phyloP scores from a whole-genome alignment of 2,113 vertebrate genomes.

The Edolisoma coerulescens region DNA sequence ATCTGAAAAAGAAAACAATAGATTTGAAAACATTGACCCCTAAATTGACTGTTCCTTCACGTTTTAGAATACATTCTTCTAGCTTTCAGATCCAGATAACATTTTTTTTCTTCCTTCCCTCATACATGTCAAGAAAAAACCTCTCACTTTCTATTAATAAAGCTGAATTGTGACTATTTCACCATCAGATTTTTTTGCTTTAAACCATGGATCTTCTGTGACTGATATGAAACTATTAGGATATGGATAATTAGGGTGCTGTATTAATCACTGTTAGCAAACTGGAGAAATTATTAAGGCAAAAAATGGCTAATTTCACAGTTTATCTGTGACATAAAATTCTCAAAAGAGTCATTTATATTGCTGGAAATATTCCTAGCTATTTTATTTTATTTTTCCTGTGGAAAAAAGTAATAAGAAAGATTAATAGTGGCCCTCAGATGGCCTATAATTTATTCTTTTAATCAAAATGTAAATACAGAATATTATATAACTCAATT shows the following conservation, averaged over 20 bases:
- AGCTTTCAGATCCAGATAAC: background rate
- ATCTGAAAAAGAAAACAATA: background rate
- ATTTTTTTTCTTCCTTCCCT: background rate
- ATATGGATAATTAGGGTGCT: background rate
- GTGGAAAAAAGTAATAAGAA: conserved; percentile 5
- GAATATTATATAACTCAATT: background rate
- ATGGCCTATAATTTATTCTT: conserved; percentile 2
- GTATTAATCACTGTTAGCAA: conserved; percentile 13
- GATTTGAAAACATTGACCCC: background rate
- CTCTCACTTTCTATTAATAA: background rate
- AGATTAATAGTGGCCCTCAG: background rate
- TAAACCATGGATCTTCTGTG: background rate
- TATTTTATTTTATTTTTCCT: background rate
- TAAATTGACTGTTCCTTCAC: background rate
- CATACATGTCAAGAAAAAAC: background rate
- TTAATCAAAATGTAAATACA: conserved; percentile 22
- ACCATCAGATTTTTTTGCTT: background rate
- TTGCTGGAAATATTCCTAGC: background rate
- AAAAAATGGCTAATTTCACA: conserved; percentile 28
- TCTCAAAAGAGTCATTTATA: background rate
- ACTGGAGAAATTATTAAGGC: background rate
- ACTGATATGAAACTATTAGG: background rate
- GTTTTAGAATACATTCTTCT: background rate
- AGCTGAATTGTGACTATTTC: background rate
- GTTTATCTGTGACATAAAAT: conserved; percentile 30